Conservation (phyloP, 2,797 vertebrate genomes). For the Prionace glauca region DNA sequence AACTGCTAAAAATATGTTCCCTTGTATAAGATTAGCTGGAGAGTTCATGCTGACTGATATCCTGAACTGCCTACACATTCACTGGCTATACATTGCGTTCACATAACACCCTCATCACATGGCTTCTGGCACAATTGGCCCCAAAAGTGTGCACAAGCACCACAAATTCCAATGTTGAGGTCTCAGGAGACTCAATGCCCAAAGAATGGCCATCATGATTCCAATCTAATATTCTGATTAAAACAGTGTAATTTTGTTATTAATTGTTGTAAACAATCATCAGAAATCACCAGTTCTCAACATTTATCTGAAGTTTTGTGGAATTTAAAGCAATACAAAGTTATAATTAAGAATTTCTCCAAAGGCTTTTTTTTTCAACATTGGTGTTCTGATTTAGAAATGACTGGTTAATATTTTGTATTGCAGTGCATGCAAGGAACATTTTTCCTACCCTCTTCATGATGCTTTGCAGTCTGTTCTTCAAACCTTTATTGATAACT, state of each 20-base stretch:
- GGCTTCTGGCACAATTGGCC: not conserved
- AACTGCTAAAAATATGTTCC: not conserved
- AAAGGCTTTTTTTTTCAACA: too few species aligned
- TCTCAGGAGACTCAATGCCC: not conserved
- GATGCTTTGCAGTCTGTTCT: constrained; percentile 56
- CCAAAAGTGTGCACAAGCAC: not conserved
- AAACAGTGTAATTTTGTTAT: not conserved
- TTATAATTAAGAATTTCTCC: not conserved
- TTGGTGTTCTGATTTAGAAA: not conserved
- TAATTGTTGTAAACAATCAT: not conserved
- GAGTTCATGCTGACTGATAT: not conserved
- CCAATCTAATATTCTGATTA: not conserved
- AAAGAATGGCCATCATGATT: not conserved
- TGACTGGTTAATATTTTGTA: not conserved
- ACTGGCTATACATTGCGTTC: not conserved
- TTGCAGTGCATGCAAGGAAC: not conserved
- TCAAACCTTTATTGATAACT: constrained; percentile 58
- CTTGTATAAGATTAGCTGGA: not conserved
- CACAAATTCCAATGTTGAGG: not conserved
- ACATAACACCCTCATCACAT: not conserved
- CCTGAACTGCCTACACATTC: not conserved
- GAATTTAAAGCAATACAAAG: not conserved
- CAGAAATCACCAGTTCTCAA: not conserved
- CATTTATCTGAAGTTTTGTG: not conserved
- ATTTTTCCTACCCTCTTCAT: constrained; percentile 53